Conservation (phyloP, 2,797 vertebrate genomes). For the Salmo trutta region DNA sequence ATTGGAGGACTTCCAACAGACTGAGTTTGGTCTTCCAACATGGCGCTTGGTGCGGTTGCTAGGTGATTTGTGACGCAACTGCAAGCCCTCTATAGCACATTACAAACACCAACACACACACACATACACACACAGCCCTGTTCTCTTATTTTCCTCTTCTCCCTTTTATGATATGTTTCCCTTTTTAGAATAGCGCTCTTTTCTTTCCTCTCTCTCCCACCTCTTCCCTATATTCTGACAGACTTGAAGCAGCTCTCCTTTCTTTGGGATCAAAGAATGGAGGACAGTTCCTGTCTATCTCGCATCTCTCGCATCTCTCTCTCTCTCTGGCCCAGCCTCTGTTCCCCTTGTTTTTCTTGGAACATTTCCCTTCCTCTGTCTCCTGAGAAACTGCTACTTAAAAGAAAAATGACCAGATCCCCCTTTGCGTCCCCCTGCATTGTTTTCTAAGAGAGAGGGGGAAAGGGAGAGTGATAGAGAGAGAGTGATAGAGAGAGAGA, state of each 20-base stretch:
- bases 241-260: conserved; percentile 17
- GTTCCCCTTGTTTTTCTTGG: conserved; percentile 53
- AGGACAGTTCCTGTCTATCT: not conserved
- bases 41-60: too few species aligned
- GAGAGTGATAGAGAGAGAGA: too few species aligned
- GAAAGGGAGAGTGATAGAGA: conserved; percentile 9
- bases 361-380: conserved; percentile 60
- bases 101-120: not conserved
- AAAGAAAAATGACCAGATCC: conserved; percentile 65
- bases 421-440: conserved; percentile 18
- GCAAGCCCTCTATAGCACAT: too few species aligned
- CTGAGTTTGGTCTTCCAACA: too few species aligned
- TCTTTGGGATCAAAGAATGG: conserved; percentile 44
- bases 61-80: too few species aligned
- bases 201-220: not conserved
- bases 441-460: conserved; percentile 23
- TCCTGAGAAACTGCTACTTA: conserved; percentile 62
- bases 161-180: not conserved
- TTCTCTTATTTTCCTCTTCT: not conserved
- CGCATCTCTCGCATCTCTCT: too few species aligned
- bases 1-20: too few species aligned
- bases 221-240: conserved; percentile 7
- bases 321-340: conserved; percentile 12
- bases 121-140: not conserved
- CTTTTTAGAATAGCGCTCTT: conserved; percentile 1